A percentile compares a stretch with the other conserved stretches of the same genome.
These are phyloP conservation scores for Steinernema carpocapsae DNA, from an alignment of 2,888 invertebrate genomes.

Conservation along the genomic window DNA sequence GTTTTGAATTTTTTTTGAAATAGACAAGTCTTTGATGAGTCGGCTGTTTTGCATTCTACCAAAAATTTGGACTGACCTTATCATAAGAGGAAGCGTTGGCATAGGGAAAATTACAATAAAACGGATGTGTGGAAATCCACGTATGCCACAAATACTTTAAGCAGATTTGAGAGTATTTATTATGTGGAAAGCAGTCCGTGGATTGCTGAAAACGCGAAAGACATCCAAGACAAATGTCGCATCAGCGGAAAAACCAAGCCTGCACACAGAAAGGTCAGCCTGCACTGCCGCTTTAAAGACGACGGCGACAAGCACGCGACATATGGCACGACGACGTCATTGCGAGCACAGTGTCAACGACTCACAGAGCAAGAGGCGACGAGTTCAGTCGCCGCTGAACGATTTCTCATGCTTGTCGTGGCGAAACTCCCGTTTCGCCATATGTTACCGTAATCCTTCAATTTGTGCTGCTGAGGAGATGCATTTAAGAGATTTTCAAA, in stretches of 20 bases:
- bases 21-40: no score
- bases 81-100: no score
- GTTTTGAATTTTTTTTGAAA: neutral
- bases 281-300: neutral
- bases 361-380: no score
- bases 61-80: no score
- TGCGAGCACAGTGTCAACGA: slow-evolving; percentile 1
- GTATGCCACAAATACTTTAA: slow-evolving; percentile 7
- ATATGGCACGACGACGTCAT: neutral
- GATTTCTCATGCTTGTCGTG: slow-evolving; percentile 22
- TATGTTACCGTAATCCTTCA: neutral
- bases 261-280: no score
- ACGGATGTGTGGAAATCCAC: neutral
- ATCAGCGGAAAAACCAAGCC: no score
- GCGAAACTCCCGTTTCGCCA: neutral
- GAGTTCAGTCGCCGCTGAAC: neutral
- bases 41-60: no score
- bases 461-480: neutral
- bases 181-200: neutral
- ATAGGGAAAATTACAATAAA: neutral
- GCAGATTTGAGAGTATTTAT: neutral
- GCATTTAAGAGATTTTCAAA: neutral
- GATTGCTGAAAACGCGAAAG: neutral
- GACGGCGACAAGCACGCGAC: neutral
- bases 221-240: neutral